These are phyloP conservation scores for Pseudanteris insignis DNA, from an alignment of 2,888 invertebrate genomes.

Conservation along the genomic window DNA sequence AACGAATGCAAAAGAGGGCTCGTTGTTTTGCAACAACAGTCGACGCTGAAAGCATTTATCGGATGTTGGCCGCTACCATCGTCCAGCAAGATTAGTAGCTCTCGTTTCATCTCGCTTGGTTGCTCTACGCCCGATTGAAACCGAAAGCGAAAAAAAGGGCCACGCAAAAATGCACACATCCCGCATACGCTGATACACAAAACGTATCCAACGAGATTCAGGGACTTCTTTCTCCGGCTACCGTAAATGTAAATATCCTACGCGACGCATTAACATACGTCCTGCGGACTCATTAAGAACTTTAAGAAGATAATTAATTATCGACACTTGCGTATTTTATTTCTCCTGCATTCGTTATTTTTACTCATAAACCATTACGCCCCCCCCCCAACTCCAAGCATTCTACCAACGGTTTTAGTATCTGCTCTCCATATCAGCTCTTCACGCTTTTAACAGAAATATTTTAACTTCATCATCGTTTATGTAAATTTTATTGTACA, in stretches of 20 bases:
- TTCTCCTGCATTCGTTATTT: conserved; percentile 19
- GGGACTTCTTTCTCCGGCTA: conserved; percentile 51
- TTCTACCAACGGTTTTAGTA: no score
- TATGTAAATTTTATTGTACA: no score
- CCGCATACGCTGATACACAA: conserved; percentile 42
- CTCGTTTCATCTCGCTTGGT: conserved; percentile 28
- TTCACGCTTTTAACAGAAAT: no score
- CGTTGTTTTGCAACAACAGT: conserved; percentile 21
- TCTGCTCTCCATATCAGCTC: no score
- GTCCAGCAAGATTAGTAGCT: conserved; percentile 46
- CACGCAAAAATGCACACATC: conserved; percentile 24
- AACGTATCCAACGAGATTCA: conserved; percentile 48
- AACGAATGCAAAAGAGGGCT: conserved; percentile 13
- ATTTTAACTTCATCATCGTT: no score
- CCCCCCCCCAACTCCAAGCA: no score
- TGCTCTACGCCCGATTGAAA: conserved; percentile 32
- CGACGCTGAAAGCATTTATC: conserved; percentile 57
- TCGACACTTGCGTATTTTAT: conserved; percentile 40
- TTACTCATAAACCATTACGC: conserved; percentile 16
- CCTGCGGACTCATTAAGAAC: conserved; percentile 62
- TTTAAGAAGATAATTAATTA: conserved; percentile 63
- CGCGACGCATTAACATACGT: conserved; percentile 62
- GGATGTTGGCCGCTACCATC: conserved; percentile 49
- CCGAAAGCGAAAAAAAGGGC: conserved; percentile 8
- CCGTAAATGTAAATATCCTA: conserved; percentile 62